A percentile compares a stretch with the other conserved stretches of the same genome.
Conservation (phyloP, 2,113 vertebrate species). For the Nettapus auritus region DNA sequence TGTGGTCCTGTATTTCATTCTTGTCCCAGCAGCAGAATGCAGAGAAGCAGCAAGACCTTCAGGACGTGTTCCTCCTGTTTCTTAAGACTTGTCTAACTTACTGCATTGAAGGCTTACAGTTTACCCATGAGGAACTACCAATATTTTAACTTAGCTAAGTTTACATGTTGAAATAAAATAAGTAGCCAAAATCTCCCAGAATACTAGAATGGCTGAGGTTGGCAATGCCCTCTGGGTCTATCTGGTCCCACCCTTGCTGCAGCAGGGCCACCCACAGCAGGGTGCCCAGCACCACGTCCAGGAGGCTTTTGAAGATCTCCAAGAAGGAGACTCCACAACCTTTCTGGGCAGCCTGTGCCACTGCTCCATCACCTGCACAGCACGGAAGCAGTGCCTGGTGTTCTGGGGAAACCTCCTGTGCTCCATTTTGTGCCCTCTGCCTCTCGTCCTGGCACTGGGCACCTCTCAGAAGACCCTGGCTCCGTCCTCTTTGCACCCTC, state of each 20-base stretch:
- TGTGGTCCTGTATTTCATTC: too few species aligned
- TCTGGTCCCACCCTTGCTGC: not conserved
- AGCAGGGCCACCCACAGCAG: not conserved
- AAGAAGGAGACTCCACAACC: not conserved
- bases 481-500: not conserved
- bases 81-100: not conserved
- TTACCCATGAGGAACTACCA: not conserved
- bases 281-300: not conserved
- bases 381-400: not conserved
- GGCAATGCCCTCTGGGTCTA: not conserved
- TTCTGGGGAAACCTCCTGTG: not conserved
- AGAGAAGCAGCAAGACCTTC: fast-evolving
- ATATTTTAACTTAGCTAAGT: not conserved
- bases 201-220: not conserved
- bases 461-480: not conserved
- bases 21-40: fast-evolving
- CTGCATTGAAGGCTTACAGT: not conserved
- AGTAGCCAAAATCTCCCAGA: not conserved
- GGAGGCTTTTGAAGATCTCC: not conserved
- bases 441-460: not conserved
- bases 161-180: not conserved
- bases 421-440: not conserved
- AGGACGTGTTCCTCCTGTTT: not conserved
- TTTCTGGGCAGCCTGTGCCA: not conserved
- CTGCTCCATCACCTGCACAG: not conserved